Percentiles rank a stretch among this genome's conserved stretches.
Conservation (phyloP, 92 coral and sea anemone species). For the Anthopleura xanthogrammica region DNA sequence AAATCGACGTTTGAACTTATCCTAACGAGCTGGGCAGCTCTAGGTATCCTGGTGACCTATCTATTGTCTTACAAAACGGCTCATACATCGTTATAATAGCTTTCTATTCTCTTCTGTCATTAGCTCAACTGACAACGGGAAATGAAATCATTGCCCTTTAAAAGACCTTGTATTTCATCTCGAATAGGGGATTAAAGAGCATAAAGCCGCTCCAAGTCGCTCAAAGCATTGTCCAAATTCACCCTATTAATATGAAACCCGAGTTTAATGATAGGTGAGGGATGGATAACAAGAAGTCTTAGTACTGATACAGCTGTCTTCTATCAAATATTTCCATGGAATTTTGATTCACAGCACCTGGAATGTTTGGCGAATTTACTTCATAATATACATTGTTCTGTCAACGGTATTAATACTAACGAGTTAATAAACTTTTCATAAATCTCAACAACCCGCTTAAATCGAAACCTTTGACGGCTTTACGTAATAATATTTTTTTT, state of each 20-base stretch:
- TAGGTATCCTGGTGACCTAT: background rate
- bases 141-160: constrained; percentile 19
- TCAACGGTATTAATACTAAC: background rate
- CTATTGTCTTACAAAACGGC: constrained; percentile 11
- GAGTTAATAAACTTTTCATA: background rate
- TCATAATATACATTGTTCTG: background rate
- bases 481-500: background rate
- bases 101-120: constrained; percentile 15
- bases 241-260: background rate
- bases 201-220: background rate
- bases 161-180: constrained; percentile 9
- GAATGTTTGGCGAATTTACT: background rate
- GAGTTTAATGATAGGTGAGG: background rate
- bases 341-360: background rate
- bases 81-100: constrained; percentile 8
- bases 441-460: background rate
- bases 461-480: background rate
- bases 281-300: background rate
- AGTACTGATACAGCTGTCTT: background rate
- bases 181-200: constrained; percentile 8
- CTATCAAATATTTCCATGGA: background rate
- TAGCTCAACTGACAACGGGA: constrained; percentile 17
- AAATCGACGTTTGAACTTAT: no score
- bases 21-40: background rate
- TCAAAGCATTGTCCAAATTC: background rate